Percentiles rank a stretch among this genome's conserved stretches.
These are phyloP conservation scores for Caenorhabditis tropicalis DNA, from an alignment of 1,140 invertebrate species.

Conservation along the genomic window DNA sequence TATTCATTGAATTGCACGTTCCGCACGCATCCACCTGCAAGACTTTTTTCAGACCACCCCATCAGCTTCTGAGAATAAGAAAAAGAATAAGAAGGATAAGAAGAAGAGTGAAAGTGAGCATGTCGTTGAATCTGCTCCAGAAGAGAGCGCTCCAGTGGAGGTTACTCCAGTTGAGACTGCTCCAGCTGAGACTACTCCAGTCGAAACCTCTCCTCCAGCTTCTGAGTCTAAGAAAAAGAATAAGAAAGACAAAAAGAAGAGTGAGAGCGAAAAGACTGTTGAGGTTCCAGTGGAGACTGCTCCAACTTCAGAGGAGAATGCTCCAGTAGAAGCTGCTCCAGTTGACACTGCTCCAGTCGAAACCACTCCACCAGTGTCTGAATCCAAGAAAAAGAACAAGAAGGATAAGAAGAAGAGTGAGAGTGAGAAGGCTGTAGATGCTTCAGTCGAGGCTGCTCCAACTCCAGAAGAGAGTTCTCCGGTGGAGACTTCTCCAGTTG, in stretches of 20 bases:
- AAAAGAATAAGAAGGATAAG: conserved; percentile 20
- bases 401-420: no score
- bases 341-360: not conserved
- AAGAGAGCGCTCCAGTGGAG: no score
- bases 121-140: no score
- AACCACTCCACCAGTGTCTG: no score
- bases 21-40: conserved; percentile 5
- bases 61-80: not conserved
- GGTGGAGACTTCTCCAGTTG: not conserved
- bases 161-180: not conserved
- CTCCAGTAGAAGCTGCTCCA: not conserved
- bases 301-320: not conserved
- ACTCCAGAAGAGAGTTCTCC: not conserved
- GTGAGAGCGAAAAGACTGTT: not conserved
- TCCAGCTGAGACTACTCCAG: not conserved
- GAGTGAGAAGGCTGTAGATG: not conserved
- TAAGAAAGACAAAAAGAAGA: conserved; percentile 30
- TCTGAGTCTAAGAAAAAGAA: conserved; percentile 10
- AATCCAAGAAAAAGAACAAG: no score
- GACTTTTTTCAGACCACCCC: conserved; percentile 10
- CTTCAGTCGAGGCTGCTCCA: not conserved
- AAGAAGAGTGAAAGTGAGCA: conserved; percentile 27
- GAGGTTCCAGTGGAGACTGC: not conserved
- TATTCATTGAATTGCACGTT: not conserved
- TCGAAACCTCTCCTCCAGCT: not conserved